phyloP scores from a whole-genome alignment of 2,797 vertebrate species.

The Enteromius argenteus region DNA sequence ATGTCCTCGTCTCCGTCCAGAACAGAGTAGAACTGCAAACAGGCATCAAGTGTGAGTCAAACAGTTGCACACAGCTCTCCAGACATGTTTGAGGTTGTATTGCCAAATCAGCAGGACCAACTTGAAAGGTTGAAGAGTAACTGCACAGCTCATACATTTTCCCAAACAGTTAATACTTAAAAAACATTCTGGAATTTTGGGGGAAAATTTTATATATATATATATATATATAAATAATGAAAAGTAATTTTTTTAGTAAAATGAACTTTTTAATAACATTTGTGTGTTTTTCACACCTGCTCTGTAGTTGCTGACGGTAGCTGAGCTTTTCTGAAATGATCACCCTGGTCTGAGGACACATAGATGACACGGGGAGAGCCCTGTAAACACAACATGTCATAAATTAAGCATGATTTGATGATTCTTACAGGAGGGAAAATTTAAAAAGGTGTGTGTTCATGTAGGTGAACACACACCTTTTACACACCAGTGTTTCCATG shows the following conservation, averaged over 20 bases:
- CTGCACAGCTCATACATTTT: background rate
- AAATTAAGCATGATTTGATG: background rate
- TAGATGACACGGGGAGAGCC: slow-evolving; percentile 81
- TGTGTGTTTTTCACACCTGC: slow-evolving; percentile 71
- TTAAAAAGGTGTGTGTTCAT: background rate
- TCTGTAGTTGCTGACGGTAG: slow-evolving; percentile 82
- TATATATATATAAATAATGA: background rate
- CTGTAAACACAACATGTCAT: slow-evolving; percentile 63
- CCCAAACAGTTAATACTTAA: background rate
- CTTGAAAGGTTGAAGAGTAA: background rate
- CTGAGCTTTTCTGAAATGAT: slow-evolving; percentile 77
- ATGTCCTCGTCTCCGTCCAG: slow-evolving; percentile 84
- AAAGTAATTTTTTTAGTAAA: background rate
- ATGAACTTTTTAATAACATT: too few relatives aligned
- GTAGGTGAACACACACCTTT: slow-evolving; percentile 7
- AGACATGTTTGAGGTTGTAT: slow-evolving; percentile 61
- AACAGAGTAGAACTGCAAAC: slow-evolving; percentile 84
- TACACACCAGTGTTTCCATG: slow-evolving; percentile 77
- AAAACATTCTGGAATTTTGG: too few relatives aligned
- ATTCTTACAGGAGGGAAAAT: background rate
- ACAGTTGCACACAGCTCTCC: slow-evolving; percentile 38
- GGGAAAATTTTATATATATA: background rate
- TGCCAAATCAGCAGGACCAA: slow-evolving; percentile 68
- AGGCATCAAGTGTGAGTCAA: slow-evolving; percentile 34
- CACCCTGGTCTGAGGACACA: slow-evolving; percentile 82